Base-by-base conservation (phyloP, 2,113 vertebrate genomes). In the Onychostruthus taczanowskii region DNA sequence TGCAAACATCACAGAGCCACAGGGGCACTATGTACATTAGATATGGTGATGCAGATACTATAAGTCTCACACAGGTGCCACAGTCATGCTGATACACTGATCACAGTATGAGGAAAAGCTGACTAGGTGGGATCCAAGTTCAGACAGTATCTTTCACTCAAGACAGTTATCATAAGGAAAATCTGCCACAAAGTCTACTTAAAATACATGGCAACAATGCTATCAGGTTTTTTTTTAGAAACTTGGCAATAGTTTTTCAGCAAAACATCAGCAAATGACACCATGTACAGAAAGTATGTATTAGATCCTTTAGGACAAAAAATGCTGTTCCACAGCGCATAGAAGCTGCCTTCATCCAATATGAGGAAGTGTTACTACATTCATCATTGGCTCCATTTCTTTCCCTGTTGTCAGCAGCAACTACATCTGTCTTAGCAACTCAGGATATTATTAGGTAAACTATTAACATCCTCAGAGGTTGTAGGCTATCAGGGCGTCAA, bases 361-460 rank as follows among this genome's bases (percentile, higher is more conserved):
- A 16, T 72, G 41, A 17, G 46, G 24, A 84, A 74, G 30, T 41
- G 59, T 76, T 92, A 50, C 20, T 67, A 59, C 4, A 16, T 84
- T 89, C 28, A 77, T 92, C 73, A 64, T 26, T 84, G 74, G 21
- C 41, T 95, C 69, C 19, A 75, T 90, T 96, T 93, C 67, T 91
- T 90, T 67, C 75, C 23, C 28, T 55, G 22, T 67, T 89, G 63
- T 93, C 84, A 94, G 72, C 87, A 84, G 68, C 77, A 83, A 24
- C 79, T 86, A 67, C 82, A 90, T 94, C 79, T 93, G 79, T 92
- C 75, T 94, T 92, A 88, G 47, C 55, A 90, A 27, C 72, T 95
- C 88, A 41, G 55, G 52, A 77, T 91, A 93, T 95, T 96, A 93
- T 96, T 95, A 93, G 88, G 78, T 90, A 95, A 97, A 96, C 79